phyloP scores from a whole-genome alignment of 1,140 invertebrate genomes.

The Telenomus remus region DNA sequence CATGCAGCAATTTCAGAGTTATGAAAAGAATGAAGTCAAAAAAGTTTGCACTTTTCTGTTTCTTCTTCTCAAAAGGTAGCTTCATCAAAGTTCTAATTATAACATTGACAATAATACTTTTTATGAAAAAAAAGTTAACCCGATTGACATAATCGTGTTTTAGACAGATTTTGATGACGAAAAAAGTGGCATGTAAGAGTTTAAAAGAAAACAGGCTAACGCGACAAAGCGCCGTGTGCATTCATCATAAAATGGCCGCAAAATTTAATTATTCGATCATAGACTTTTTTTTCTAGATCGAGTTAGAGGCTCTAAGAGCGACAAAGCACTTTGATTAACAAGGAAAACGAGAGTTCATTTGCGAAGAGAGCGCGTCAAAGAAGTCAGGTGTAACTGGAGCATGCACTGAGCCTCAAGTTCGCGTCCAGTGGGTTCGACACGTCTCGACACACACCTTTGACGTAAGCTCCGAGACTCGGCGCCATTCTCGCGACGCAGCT shows the following conservation, averaged over 20 bases:
- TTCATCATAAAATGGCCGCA: conserved; percentile 43
- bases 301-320: conserved; percentile 29
- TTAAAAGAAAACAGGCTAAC: conserved; percentile 26
- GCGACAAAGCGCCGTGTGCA: conserved; percentile 26
- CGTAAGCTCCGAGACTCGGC: conserved; percentile 47
- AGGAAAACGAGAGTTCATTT: conserved; percentile 48
- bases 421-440: conserved; percentile 38
- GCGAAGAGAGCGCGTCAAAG: conserved; percentile 56
- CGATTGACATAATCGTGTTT: too few species aligned
- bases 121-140: too few species aligned
- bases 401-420: conserved; percentile 50
- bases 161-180: background rate
- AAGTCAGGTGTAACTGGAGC: conserved; percentile 57
- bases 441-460: conserved; percentile 60
- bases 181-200: conserved; percentile 19
- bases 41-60: too few species aligned
- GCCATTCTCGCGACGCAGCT: conserved; percentile 58
- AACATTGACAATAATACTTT: too few species aligned
- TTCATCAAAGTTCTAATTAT: too few species aligned
- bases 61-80: too few species aligned
- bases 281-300: conserved; percentile 48
- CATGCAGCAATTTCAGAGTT: conserved; percentile 8
- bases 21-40: background rate
- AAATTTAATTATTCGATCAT: conserved; percentile 51
- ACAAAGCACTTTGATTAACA: conserved; percentile 53